Evolutionary conservation across 2,797 vertebrate genomes (phyloP).

Genomic region (Syndactyla subalaris): DNA sequence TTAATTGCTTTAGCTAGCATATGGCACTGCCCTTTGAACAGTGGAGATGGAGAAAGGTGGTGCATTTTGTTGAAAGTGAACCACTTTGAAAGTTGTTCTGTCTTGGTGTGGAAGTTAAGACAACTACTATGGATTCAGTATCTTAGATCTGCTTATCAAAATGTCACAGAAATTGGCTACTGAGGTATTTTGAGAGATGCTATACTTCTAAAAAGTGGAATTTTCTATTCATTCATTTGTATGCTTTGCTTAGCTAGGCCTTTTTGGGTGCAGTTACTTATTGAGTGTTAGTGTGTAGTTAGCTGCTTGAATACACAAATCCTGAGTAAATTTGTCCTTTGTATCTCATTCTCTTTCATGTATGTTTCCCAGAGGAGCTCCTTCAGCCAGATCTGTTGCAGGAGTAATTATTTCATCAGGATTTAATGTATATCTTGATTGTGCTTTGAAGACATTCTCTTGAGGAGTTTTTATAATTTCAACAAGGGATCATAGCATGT

Average conservation of each 20-base stretch:
- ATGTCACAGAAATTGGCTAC: not conserved
- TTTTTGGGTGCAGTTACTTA: conserved; percentile 11
- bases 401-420: conserved; percentile 92
- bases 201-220: not conserved
- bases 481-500: conserved; percentile 38
- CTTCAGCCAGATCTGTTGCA: conserved; percentile 83
- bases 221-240: not conserved
- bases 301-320: conserved; percentile 52
- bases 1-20: conserved; percentile 44
- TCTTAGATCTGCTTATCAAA: not conserved
- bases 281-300: conserved; percentile 4
- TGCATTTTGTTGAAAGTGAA: not conserved
- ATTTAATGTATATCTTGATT: conserved; percentile 86
- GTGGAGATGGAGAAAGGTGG: not conserved
- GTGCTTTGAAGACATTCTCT: conserved; percentile 82
- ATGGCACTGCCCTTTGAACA: conserved; percentile 17
- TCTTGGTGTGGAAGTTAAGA: not conserved
- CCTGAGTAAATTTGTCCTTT: conserved; percentile 57
- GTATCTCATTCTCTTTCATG: conserved; percentile 54
- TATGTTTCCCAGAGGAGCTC: conserved; percentile 82
- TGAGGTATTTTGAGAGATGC: not conserved
- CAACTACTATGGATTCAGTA: not conserved
- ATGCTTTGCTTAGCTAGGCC: not conserved
- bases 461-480: conserved; percentile 74
- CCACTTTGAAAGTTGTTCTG: not conserved